A percentile compares a stretch with the other conserved stretches of the same genome.
These are phyloP conservation scores for Catamblyrhynchus diadema DNA, from an alignment of 2,797 vertebrate genomes.

Conservation along the genomic window DNA sequence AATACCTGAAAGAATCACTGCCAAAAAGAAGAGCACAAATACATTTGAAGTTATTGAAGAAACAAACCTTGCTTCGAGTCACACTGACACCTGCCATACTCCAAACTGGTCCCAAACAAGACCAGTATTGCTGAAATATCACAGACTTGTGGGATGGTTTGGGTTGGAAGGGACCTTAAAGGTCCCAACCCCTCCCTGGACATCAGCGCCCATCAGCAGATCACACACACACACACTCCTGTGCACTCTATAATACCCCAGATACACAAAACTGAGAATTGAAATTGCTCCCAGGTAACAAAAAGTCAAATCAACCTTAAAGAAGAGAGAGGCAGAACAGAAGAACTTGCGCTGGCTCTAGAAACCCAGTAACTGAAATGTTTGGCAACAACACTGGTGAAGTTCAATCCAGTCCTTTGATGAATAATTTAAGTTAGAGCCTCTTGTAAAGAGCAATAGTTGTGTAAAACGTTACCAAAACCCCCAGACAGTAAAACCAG, in stretches of 20 bases:
- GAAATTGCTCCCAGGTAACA: neutral
- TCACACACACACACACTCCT: too few relatives aligned
- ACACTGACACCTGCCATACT: neutral
- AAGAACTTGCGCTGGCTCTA: neutral
- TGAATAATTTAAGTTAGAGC: neutral
- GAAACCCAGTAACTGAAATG: neutral
- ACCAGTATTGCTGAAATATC: neutral
- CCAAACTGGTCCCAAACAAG: neutral
- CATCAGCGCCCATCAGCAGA: accelerated
- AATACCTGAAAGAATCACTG: neutral
- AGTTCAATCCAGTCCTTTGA: neutral
- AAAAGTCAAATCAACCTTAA: neutral
- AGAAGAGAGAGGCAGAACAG: neutral
- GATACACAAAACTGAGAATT: neutral
- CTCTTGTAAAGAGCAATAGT: neutral
- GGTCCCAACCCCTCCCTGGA: neutral
- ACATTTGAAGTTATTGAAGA: neutral
- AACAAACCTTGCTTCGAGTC: neutral
- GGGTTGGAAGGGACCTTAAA: neutral
- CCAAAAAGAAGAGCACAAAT: neutral
- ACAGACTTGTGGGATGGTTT: neutral
- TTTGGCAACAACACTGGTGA: neutral
- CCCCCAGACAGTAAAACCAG: accelerated
- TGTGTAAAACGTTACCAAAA: neutral
- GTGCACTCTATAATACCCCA: neutral